Percentiles rank a stretch among this genome's conserved stretches.
phyloP scores from a whole-genome alignment of 2,888 invertebrate species.

The Ypsolopha sequella region DNA sequence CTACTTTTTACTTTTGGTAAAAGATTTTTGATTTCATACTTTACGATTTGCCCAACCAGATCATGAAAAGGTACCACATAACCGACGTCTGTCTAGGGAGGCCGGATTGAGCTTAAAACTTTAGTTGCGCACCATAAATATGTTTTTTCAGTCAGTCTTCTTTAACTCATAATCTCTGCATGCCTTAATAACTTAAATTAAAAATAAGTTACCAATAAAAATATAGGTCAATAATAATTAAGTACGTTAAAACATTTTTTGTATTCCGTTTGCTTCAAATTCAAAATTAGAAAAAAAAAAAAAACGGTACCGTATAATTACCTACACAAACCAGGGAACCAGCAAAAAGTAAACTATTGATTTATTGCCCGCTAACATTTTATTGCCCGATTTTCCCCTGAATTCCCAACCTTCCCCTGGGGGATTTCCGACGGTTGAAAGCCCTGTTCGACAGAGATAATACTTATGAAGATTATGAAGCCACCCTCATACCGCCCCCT shows the following conservation, averaged over 20 bases:
- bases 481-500: background rate
- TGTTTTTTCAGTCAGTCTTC: too few relatives aligned
- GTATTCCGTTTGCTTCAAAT: background rate
- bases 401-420: background rate
- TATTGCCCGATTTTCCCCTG: background rate
- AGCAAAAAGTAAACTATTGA: background rate
- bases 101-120: too few relatives aligned
- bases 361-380: background rate
- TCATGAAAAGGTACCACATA: too few relatives aligned
- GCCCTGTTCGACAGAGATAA: background rate
- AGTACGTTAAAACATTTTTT: background rate
- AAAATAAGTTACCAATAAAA: background rate
- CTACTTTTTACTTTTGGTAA: too few relatives aligned
- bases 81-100: too few relatives aligned
- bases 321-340: background rate
- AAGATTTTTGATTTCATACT: too few relatives aligned
- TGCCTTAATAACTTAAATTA: background rate
- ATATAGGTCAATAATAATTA: background rate
- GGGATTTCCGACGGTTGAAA: background rate
- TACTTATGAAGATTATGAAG: conserved; percentile 1
- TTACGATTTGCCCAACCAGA: too few relatives aligned
- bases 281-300: background rate
- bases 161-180: background rate
- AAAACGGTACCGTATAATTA: background rate
- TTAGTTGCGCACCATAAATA: too few relatives aligned